Base-by-base conservation (phyloP, 1,140 invertebrate species). In the Monochamus saltuarius region DNA sequence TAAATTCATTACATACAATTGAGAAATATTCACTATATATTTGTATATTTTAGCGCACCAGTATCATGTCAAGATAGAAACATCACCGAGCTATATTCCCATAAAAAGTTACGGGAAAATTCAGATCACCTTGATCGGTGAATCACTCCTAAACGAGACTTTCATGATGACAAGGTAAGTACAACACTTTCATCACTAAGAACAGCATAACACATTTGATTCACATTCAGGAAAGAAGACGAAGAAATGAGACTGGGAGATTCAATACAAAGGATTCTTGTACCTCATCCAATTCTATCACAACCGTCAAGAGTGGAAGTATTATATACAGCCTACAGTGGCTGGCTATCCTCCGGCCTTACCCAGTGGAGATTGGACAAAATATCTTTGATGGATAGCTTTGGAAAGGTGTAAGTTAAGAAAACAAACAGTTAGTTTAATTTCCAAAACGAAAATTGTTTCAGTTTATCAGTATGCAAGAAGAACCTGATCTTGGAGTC, bases 281-380 rank as follows among this genome's bases (percentile, higher is more conserved):
- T 95, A 0, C 91, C 92, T 1, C 92, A 95, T 81, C 92, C 92
- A 3, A 88, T 87, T 6, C 78, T 95, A 34, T 83, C 86, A 7
- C 87, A 89, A 63, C 86, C 89, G 16, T 80, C 82, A 10, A 83
- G 84, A 39, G 82, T 89, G 0, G 83, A 90, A 72, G 78, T 96
- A 6, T 85, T 89, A 49, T 96, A 96, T 78, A 90, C 88, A 1
- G 91, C 91, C 0, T 96, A 95, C 78, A 89, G 87, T 57, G 94
- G 94, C 2, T 96, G 94, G 94, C 84, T 95, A 46, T 92, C 88
- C n/a, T 91, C 89, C 11, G 92, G 92, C 0, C 78, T 92, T 37
- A 83, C 85, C 45, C 80, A 85, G 29, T 89, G 92, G 84, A 86
- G 83, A 63, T 84, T 96, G 46, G 89, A 95, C 73, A 92, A 92